A percentile compares a stretch with the other conserved stretches of the same genome.
These are phyloP conservation scores for Balaeniceps rex DNA, from an alignment of 2,113 vertebrate species.

Conservation along the genomic window DNA sequence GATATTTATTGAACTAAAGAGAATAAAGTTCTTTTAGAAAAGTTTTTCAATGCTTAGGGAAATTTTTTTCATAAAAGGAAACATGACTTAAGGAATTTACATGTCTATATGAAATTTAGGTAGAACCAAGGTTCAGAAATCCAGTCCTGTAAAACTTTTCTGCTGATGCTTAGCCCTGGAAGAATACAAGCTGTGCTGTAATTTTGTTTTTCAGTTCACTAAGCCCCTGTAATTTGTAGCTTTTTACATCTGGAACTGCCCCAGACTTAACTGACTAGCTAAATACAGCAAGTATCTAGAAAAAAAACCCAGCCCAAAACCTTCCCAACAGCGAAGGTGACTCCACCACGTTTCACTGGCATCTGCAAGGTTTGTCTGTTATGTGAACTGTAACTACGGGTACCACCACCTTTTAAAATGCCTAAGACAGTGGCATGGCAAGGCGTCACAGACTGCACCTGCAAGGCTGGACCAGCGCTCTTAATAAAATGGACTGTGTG, in stretches of 20 bases:
- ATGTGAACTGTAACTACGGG: background rate
- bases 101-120: background rate
- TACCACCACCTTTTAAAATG: background rate
- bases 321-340: rapidly evolving
- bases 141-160: background rate
- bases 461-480: background rate
- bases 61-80: background rate
- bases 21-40: background rate
- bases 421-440: rapidly evolving
- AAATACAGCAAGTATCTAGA: background rate
- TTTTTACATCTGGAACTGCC: background rate
- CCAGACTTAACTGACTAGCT: background rate
- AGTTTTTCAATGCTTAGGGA: background rate
- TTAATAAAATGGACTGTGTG: background rate
- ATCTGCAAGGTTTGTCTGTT: background rate
- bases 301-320: background rate
- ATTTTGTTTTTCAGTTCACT: background rate
- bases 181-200: background rate
- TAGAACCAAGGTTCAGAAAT: background rate
- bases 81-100: background rate
- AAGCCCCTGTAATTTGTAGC: background rate
- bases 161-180: background rate
- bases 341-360: background rate
- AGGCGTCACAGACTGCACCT: rapidly evolving
- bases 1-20: background rate